phyloP scores from a whole-genome alignment of 2,888 invertebrate species.

The Drosophila hamatofila region DNA sequence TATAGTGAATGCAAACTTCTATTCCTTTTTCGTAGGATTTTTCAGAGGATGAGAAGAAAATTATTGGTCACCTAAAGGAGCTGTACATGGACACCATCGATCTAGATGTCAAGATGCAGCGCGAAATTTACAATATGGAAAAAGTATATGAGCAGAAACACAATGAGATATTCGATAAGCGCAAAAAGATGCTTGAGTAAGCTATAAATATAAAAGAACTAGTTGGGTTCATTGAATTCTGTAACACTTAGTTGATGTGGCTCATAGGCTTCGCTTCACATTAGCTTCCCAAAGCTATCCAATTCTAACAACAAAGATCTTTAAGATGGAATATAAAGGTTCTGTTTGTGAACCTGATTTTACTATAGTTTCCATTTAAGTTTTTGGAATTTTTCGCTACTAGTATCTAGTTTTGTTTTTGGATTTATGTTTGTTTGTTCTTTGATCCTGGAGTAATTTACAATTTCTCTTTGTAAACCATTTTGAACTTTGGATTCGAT shows the following conservation, averaged over 20 bases:
- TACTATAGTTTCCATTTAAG: too few species aligned
- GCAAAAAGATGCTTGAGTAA: slow-evolving; percentile 79
- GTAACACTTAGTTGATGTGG: not conserved
- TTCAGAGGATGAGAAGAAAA: slow-evolving; percentile 91
- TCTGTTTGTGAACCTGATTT: too few species aligned
- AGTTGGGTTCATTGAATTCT: not conserved
- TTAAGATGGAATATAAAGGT: too few species aligned
- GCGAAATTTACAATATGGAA: slow-evolving; percentile 96
- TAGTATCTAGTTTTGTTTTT: too few species aligned
- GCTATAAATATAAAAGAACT: slow-evolving; percentile 9
- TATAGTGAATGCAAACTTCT: not conserved
- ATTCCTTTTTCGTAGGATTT: slow-evolving; percentile 43
- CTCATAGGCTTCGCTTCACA: not conserved
- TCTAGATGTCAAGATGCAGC: slow-evolving; percentile 96
- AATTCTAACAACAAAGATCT: too few species aligned
- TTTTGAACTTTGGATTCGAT: too few species aligned
- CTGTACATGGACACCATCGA: slow-evolving; percentile 93
- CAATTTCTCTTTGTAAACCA: too few species aligned
- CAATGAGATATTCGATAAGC: slow-evolving; percentile 89
- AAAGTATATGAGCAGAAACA: slow-evolving; percentile 91
- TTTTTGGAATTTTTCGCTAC: too few species aligned
- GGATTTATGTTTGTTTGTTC: too few species aligned
- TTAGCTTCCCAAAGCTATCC: not conserved
- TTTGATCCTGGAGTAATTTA: too few species aligned
- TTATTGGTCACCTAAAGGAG: slow-evolving; percentile 88